phyloP scores from a whole-genome alignment of 2,888 invertebrate species.

The Drosophila macrothrix region DNA sequence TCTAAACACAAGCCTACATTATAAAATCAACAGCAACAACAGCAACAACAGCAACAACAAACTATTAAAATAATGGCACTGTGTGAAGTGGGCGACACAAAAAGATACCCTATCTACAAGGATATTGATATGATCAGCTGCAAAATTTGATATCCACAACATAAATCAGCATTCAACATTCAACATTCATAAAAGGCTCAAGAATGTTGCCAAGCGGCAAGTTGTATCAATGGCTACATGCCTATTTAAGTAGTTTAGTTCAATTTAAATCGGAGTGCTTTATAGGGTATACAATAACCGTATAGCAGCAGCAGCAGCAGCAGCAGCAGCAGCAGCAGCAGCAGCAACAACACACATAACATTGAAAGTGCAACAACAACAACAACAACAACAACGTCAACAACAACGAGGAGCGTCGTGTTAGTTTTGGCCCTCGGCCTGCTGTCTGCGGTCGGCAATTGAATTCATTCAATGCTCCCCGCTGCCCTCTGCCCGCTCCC shows the following conservation, averaged over 20 bases:
- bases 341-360: conserved; percentile 32
- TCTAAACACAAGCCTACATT: conserved; percentile 53
- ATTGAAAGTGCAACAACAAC: conserved; percentile 57
- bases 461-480: conserved; percentile 66
- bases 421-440: conserved; percentile 64
- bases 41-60: conserved; percentile 23
- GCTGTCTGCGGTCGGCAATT: conserved; percentile 78
- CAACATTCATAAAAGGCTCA: background rate
- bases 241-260: background rate
- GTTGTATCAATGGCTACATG: background rate
- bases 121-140: background rate
- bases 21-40: conserved; percentile 54
- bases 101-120: conserved; percentile 25
- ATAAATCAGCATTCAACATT: background rate
- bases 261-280: background rate
- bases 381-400: conserved; percentile 34
- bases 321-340: conserved; percentile 15
- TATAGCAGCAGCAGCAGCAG: conserved; percentile 20
- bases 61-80: conserved; percentile 28
- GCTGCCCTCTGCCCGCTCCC: background rate
- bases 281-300: conserved; percentile 34
- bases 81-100: background rate
- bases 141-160: background rate
- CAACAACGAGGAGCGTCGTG: conserved; percentile 60
- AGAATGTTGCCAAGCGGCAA: background rate